Percentiles rank a stretch among this genome's conserved stretches.
These are phyloP conservation scores for Elgonia sp. DNA, from an alignment of 2,888 invertebrate genomes.

Conservation along the genomic window DNA sequence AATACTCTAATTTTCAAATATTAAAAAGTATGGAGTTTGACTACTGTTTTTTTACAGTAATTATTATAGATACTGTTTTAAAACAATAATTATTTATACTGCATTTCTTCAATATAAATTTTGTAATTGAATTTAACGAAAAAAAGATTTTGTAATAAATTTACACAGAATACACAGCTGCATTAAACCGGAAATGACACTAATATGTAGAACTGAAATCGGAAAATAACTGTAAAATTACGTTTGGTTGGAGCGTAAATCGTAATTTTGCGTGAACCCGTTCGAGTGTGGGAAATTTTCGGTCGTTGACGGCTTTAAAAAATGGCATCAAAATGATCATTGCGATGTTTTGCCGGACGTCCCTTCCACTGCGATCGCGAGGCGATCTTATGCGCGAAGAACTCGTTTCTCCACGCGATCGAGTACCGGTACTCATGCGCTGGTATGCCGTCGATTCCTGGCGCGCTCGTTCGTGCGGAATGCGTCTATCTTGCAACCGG, in stretches of 20 bases:
- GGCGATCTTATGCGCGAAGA: conserved; percentile 80
- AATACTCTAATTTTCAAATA: too few species aligned
- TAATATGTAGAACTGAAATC: neutral
- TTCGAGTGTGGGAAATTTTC: conserved; percentile 61
- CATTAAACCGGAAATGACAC: too few species aligned
- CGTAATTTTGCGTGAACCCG: conserved; percentile 9
- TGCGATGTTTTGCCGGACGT: conserved; percentile 47
- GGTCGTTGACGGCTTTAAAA: conserved; percentile 28
- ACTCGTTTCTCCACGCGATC: conserved; percentile 80
- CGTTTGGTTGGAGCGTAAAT: conserved; percentile 7
- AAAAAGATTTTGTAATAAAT: too few species aligned
- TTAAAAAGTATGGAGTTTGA: too few species aligned
- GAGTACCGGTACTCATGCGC: conserved; percentile 76
- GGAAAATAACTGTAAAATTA: conserved; percentile 20
- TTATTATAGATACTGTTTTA: too few species aligned
- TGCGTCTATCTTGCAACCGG: conserved; percentile 74
- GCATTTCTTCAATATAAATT: too few species aligned
- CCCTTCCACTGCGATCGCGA: conserved; percentile 64
- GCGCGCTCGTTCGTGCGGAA: conserved; percentile 75
- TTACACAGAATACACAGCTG: too few species aligned
- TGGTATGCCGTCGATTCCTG: conserved; percentile 73
- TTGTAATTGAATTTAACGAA: too few species aligned
- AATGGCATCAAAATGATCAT: conserved; percentile 62
- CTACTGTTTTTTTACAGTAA: too few species aligned
- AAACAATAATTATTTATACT: too few species aligned